A percentile compares a stretch with the other conserved stretches of the same genome.
Conservation (phyloP, 2,113 vertebrate species). For the Gambusia affinis region DNA sequence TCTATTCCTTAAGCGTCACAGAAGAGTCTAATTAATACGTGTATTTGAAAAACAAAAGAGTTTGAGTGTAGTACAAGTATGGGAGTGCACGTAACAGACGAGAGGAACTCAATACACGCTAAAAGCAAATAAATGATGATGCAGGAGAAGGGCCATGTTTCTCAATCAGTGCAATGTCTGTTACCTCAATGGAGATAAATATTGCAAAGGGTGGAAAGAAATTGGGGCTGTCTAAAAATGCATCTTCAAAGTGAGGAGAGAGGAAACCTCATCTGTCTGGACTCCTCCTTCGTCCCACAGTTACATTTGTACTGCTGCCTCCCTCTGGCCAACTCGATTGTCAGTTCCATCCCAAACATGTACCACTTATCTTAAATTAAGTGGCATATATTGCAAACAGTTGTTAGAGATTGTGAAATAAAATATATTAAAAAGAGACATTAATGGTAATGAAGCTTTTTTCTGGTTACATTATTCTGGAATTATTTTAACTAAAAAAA, state of each 20-base stretch:
- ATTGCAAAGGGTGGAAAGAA: constrained; percentile 29
- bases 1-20: constrained; percentile 6
- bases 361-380: neutral
- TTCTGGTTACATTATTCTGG: neutral
- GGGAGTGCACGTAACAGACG: constrained; percentile 45
- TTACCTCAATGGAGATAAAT: constrained; percentile 76
- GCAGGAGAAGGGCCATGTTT: constrained; percentile 71
- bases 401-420: too few relatives aligned
- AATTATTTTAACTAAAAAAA: neutral
- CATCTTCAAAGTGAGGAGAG: constrained; percentile 29
- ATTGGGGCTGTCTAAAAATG: constrained; percentile 14
- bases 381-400: constrained; percentile 1
- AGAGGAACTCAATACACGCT: constrained; percentile 53
- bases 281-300: constrained; percentile 29
- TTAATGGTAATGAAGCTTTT: neutral
- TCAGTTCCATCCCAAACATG: constrained; percentile 21
- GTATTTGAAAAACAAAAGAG: constrained; percentile 49
- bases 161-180: constrained; percentile 74
- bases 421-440: neutral
- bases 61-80: constrained; percentile 45
- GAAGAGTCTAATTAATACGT: constrained; percentile 46
- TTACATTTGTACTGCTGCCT: constrained; percentile 58
- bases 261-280: constrained; percentile 45
- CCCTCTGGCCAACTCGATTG: constrained; percentile 53
- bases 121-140: constrained; percentile 74